Conservation (phyloP, 1,140 invertebrate species). For the Cheumatopsyche charites region DNA sequence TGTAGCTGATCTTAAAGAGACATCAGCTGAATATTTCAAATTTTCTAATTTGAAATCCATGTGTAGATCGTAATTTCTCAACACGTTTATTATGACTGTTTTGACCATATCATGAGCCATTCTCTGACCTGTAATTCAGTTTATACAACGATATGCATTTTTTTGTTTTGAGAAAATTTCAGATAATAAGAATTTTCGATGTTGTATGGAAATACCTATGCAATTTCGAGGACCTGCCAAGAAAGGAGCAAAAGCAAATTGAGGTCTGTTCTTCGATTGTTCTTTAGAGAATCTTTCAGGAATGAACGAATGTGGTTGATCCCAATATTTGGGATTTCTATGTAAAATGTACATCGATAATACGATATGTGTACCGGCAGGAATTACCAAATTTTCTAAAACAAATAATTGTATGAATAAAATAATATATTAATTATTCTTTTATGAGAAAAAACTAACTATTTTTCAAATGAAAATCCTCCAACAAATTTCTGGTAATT, state of each 20-base stretch:
- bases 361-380: not conserved
- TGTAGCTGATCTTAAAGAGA: not conserved
- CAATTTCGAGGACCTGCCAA: constrained; percentile 6
- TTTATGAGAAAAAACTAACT: constrained; percentile 1
- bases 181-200: no score
- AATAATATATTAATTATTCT: not conserved
- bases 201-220: constrained; percentile 1
- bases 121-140: not conserved
- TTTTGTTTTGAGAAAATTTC: no score
- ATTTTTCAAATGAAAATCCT: not conserved
- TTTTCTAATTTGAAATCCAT: constrained; percentile 22
- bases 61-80: constrained; percentile 10
- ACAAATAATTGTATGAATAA: constrained; percentile 8
- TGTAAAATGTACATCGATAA: not conserved
- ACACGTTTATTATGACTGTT: not conserved
- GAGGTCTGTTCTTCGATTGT: not conserved
- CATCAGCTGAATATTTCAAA: not conserved
- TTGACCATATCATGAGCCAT: not conserved
- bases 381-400: constrained; percentile 9
- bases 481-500: not conserved
- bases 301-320: not conserved
- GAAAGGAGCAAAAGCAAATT: not conserved
- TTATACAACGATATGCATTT: no score
- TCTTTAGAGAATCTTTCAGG: constrained; percentile 29
- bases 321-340: constrained; percentile 16